These are phyloP conservation scores for Loripinus fragilis DNA, from an alignment of 2,888 invertebrate species.

Conservation along the genomic window DNA sequence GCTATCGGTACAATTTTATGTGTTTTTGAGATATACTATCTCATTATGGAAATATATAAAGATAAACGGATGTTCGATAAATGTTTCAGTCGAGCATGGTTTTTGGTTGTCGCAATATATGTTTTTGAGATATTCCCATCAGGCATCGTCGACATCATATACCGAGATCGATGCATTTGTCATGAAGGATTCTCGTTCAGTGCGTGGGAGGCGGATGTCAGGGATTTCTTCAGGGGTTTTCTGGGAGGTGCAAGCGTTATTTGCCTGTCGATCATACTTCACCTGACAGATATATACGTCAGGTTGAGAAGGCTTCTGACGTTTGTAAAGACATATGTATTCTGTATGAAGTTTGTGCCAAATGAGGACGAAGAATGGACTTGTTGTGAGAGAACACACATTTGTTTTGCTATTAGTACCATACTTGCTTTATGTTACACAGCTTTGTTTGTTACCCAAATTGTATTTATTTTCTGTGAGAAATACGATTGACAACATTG, in stretches of 20 bases:
- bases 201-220: slow-evolving; percentile 17
- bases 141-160: slow-evolving; percentile 33
- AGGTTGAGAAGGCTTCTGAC: not conserved
- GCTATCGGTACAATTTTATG: slow-evolving; percentile 23
- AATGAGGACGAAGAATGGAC: not conserved
- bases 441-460: slow-evolving; percentile 19
- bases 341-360: not conserved
- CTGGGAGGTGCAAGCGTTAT: slow-evolving; percentile 30
- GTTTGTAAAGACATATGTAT: not conserved
- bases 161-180: slow-evolving; percentile 26
- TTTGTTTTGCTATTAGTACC: slow-evolving; percentile 18
- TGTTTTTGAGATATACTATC: slow-evolving; percentile 18
- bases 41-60: slow-evolving; percentile 13
- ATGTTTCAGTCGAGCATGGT: slow-evolving; percentile 26
- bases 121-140: slow-evolving; percentile 28
- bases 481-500: no score
- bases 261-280: slow-evolving; percentile 20
- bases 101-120: slow-evolving; percentile 26
- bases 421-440: slow-evolving; percentile 5
- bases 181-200: slow-evolving; percentile 23
- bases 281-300: slow-evolving; percentile 10
- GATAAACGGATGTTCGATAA: slow-evolving; percentile 21
- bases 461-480: slow-evolving; percentile 22
- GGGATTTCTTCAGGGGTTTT: slow-evolving; percentile 24
- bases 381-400: not conserved